Percentiles rank a stretch among this genome's conserved stretches.
These are phyloP conservation scores for Ceyx margarethae DNA, from an alignment of 2,113 vertebrate species.

Conservation along the genomic window DNA sequence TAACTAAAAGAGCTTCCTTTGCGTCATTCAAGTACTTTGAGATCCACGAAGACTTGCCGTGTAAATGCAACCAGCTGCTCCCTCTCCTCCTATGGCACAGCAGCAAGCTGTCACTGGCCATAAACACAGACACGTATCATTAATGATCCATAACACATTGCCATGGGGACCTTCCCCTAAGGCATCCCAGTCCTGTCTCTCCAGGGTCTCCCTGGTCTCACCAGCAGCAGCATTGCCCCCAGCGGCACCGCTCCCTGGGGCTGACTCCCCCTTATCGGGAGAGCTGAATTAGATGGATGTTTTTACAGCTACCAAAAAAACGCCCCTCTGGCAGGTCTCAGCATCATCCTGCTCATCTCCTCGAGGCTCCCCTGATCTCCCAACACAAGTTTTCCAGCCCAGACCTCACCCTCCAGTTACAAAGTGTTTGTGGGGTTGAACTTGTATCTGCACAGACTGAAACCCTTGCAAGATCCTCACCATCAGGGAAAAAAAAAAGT, in stretches of 20 bases:
- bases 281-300: background rate
- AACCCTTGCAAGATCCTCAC: background rate
- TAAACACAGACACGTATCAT: background rate
- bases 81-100: background rate
- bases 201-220: background rate
- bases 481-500: background rate
- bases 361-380: background rate
- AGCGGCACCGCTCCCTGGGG: rapidly evolving
- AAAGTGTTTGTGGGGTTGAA: background rate
- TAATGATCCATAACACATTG: background rate
- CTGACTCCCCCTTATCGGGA: background rate
- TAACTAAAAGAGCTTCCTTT: conserved; percentile 9
- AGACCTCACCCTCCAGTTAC: background rate
- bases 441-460: background rate
- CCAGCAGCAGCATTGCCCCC: background rate
- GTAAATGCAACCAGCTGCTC: conserved; percentile 50
- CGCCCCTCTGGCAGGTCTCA: background rate
- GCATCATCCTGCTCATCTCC: background rate
- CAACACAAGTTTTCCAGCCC: background rate
- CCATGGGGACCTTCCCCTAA: conserved; percentile 8
- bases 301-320: background rate
- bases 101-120: conserved; percentile 15
- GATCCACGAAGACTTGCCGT: background rate
- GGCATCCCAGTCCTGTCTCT: background rate
- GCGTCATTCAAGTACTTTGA: background rate